A percentile compares a stretch with the other conserved stretches of the same genome.
phyloP scores from a whole-genome alignment of 2,888 invertebrate genomes.

The Habroteleia sp. region DNA sequence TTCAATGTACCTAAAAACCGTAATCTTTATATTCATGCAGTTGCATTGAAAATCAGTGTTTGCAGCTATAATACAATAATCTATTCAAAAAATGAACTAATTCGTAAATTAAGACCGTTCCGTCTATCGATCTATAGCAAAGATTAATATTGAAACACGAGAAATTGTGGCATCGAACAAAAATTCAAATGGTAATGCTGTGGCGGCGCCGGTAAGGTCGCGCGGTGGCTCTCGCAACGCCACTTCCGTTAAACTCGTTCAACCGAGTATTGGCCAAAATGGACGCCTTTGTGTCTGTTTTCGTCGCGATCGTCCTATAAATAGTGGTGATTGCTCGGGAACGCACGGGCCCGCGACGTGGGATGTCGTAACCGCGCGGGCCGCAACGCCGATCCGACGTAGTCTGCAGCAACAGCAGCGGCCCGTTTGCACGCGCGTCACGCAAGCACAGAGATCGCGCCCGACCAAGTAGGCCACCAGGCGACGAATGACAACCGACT shows the following conservation, averaged over 20 bases:
- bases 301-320: conserved; percentile 79
- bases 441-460: conserved; percentile 68
- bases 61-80: no score
- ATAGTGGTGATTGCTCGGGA: conserved; percentile 74
- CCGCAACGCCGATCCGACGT: conserved; percentile 47
- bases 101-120: no score
- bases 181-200: conserved; percentile 23
- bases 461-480: conserved; percentile 79
- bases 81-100: no score
- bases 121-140: no score
- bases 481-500: conserved; percentile 79
- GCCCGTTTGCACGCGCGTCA: conserved; percentile 62
- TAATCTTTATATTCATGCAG: no score
- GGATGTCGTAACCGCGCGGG: conserved; percentile 70
- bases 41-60: no score
- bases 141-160: no score
- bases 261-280: conserved; percentile 80
- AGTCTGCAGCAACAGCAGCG: conserved; percentile 68
- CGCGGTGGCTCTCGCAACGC: conserved; percentile 76
- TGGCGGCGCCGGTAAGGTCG: conserved; percentile 63
- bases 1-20: no score
- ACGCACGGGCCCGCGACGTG: conserved; percentile 67
- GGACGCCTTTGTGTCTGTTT: conserved; percentile 82
- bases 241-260: conserved; percentile 79
- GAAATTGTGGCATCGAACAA: no score